Base-by-base conservation (phyloP, 2,888 invertebrate species). In the Ornithoptera priamus region DNA sequence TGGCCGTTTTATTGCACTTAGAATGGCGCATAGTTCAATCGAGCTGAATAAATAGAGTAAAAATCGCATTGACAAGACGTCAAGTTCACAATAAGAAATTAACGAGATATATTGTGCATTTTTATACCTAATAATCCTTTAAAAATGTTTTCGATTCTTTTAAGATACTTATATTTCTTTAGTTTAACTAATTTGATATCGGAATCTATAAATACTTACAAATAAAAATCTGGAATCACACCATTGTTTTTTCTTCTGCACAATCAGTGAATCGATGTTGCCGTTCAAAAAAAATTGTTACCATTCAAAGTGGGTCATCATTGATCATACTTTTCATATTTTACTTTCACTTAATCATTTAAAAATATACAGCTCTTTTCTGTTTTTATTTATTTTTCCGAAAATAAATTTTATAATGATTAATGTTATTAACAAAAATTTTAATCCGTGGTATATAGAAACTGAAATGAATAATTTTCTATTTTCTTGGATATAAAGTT, bases 161-260 rank as follows among this genome's bases (percentile, higher is more conserved):
- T 83, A 78, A 83, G 84, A 77, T 80, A 81, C 82, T 81, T 80
- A 77, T 77, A 80, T 84, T 81, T 80, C 80, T 84, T 86, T 84
- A 65, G 81, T 84, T 88, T 81, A 81, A 80, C 81, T 82, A 83
- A 85, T 89, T 86, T 87, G 85, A 84, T 87, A 88, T 84, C 83
- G 81, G 83, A 89, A 89, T 92, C 92, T 91, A 91, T 89, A 89
- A 92, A 92, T 92, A 93, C 93, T 93, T 92, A 92, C 92, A 92
- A 92, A 92, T 92, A 91, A 92, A 92, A 93, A 89, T 92, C 92
- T 91, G 90, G 90, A 92, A 90, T 92, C 90, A 92, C 93, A 92
- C 93, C 92, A 92, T 92, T 93, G 92, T 93, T 92, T 92, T 92
- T 92, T 90, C 90, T 88, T 88, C 90, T 89, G 88, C 90, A 90